These are phyloP conservation scores for Antigone vipio DNA, from an alignment of 2,113 vertebrate species.

Conservation along the genomic window DNA sequence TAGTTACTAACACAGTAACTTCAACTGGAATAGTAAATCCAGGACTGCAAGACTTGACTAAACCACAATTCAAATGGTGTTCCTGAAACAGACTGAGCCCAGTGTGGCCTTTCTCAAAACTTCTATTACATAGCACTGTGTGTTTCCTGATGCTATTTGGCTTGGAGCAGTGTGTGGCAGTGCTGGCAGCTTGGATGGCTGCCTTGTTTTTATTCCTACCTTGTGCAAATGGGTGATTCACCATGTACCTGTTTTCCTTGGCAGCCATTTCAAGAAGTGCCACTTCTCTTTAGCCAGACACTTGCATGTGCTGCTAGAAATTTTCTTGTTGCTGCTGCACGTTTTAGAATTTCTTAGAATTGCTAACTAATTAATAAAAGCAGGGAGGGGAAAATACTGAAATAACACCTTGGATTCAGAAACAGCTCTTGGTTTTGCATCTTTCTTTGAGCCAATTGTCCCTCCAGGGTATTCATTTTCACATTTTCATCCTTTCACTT, in stretches of 20 bases:
- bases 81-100: not conserved
- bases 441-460: not conserved
- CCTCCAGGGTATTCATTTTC: not conserved
- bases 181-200: not conserved
- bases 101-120: not conserved
- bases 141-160: not conserved
- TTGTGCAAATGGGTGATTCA: not conserved
- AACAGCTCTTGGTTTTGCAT: not conserved
- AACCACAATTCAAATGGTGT: not conserved
- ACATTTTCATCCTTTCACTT: not conserved
- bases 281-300: not conserved
- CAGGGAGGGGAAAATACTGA: not conserved
- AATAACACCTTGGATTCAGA: not conserved
- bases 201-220: not conserved
- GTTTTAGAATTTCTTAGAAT: not conserved
- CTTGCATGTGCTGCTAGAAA: not conserved
- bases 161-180: not conserved
- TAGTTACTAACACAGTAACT: not conserved
- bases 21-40: not conserved
- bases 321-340: not conserved
- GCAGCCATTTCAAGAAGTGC: not conserved
- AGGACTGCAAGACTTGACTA: not conserved
- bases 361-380: not conserved
- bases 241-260: not conserved
- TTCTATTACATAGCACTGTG: not conserved